phyloP scores from a whole-genome alignment of 1,140 invertebrate species.

The Temnothorax nylanderi region DNA sequence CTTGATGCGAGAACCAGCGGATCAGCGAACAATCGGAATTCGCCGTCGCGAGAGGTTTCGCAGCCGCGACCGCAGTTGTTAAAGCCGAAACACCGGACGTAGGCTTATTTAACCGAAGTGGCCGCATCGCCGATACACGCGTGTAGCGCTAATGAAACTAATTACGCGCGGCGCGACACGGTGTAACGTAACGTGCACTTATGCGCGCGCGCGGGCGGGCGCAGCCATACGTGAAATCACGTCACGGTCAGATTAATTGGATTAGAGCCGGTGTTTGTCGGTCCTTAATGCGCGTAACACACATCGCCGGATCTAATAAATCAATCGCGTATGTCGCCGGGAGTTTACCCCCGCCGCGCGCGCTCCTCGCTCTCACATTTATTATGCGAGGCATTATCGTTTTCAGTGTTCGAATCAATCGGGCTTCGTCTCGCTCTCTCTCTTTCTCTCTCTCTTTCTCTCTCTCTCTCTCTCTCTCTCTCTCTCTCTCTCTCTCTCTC shows the following conservation, averaged over 20 bases:
- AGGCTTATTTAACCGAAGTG: slow-evolving; percentile 60
- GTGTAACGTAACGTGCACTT: slow-evolving; percentile 61
- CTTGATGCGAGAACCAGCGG: background rate
- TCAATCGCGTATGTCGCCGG: slow-evolving; percentile 63
- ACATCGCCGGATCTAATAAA: slow-evolving; percentile 63
- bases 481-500: background rate
- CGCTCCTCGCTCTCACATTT: slow-evolving; percentile 37
- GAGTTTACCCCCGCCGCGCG: background rate
- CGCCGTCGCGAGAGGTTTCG: background rate
- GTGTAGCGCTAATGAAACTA: slow-evolving; percentile 66
- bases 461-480: background rate
- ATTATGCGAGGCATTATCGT: slow-evolving; percentile 60
- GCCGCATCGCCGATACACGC: slow-evolving; percentile 46
- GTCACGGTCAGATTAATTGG: slow-evolving; percentile 67
- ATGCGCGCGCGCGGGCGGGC: slow-evolving; percentile 6
- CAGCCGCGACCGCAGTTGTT: slow-evolving; percentile 6
- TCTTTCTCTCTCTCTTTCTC: background rate
- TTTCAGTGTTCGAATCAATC: slow-evolving; percentile 40
- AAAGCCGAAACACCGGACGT: background rate
- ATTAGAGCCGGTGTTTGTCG: slow-evolving; percentile 60
- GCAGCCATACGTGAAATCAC: slow-evolving; percentile 59
- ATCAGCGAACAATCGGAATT: background rate
- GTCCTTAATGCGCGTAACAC: slow-evolving; percentile 65
- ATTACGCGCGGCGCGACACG: slow-evolving; percentile 62
- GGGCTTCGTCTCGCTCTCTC: background rate